Evolutionary conservation across 2,113 vertebrate species (phyloP).

Genomic region (Psammodynastes pulverulentus): DNA sequence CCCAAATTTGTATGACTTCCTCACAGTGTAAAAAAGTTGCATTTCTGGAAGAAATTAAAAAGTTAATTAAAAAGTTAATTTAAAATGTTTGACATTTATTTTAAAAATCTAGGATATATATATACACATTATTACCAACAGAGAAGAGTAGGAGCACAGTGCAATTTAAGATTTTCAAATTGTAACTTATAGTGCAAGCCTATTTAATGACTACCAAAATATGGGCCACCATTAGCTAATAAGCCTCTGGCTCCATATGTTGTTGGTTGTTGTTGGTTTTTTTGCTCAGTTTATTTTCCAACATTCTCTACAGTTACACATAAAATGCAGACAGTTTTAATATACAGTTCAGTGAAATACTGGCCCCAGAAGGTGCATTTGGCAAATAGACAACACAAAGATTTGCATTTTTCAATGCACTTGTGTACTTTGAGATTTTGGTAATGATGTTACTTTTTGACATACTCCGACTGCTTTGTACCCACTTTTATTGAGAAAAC

Average conservation of each 20-base stretch:
- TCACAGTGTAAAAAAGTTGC: conserved; percentile 61
- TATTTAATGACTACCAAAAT: conserved; percentile 43
- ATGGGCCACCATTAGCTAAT: conserved; percentile 61
- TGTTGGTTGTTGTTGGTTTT: background rate
- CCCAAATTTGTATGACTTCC: conserved; percentile 57
- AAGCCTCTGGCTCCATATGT: conserved; percentile 56
- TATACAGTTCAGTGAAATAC: conserved; percentile 50
- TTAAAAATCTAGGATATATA: conserved; percentile 60
- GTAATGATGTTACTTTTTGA: conserved; percentile 3
- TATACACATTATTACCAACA: conserved; percentile 60
- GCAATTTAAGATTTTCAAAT: conserved; percentile 62
- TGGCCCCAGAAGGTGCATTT: conserved; percentile 33
- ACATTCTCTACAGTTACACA: conserved; percentile 10
- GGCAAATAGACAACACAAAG: background rate
- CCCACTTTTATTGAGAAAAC: background rate
- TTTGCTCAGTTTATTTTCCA: background rate
- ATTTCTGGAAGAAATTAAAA: conserved; percentile 60
- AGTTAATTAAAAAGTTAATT: conserved; percentile 64
- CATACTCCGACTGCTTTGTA: conserved; percentile 17
- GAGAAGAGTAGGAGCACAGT: conserved; percentile 62
- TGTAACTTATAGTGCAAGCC: conserved; percentile 48
- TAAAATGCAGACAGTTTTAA: conserved; percentile 39
- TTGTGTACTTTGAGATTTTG: conserved; percentile 7
- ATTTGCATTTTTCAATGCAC: background rate
- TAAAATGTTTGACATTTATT: conserved; percentile 68